Evolutionary conservation across 2,797 vertebrate species (phyloP).

Genomic region (Muraenolepis orangiensis): DNA sequence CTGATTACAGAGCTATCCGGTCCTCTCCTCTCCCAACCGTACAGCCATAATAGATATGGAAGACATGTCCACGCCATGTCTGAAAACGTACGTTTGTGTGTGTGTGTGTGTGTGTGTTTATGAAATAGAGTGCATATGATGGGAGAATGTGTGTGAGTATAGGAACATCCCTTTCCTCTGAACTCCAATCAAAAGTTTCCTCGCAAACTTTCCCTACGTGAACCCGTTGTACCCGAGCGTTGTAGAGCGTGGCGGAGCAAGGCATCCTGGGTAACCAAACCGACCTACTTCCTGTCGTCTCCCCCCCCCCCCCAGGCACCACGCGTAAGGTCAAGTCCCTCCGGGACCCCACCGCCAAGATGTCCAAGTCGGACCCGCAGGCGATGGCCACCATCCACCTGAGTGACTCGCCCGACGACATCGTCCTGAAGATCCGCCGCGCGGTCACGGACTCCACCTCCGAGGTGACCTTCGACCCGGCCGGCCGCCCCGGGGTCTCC

Average conservation of each 20-base stretch:
- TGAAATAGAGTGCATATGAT: background rate
- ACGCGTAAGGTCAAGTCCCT: conserved; percentile 90
- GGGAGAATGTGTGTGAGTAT: background rate
- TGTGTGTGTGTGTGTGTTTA: conserved; percentile 6
- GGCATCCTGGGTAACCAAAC: background rate
- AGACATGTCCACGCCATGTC: background rate
- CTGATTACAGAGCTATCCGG: conserved; percentile 62
- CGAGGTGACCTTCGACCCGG: conserved; percentile 88
- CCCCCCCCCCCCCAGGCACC: conserved; percentile 72
- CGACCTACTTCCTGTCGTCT: conserved; percentile 4
- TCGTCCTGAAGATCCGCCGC: conserved; percentile 86
- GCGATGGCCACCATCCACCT: conserved; percentile 80
- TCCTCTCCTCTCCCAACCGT: conserved; percentile 45
- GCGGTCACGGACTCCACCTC: conserved; percentile 94
- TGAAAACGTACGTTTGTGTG: background rate
- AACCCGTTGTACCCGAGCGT: background rate
- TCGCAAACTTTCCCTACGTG: background rate
- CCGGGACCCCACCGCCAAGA: conserved; percentile 85
- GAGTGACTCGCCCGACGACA: conserved; percentile 85
- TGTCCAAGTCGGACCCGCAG: conserved; percentile 95
- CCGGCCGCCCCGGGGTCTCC: conserved; percentile 82
- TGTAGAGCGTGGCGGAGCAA: background rate
- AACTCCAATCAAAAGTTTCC: background rate
- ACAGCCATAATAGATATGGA: conserved; percentile 46
- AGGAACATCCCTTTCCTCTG: background rate